Evolutionary conservation across 2,888 invertebrate species (phyloP).

Genomic region (Mylabris sibirica): DNA sequence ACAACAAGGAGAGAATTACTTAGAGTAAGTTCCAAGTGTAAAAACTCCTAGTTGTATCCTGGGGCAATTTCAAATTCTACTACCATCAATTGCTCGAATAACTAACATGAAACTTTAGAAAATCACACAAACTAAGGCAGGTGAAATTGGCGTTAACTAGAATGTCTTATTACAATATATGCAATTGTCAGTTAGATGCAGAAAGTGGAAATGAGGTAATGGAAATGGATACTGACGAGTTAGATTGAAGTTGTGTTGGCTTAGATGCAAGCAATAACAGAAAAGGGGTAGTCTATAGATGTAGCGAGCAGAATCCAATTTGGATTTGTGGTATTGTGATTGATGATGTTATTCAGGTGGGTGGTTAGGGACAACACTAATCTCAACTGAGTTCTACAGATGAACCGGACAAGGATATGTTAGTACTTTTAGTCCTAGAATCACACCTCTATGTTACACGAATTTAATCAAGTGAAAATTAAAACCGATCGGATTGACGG

Average conservation of each 20-base stretch:
- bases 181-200: not conserved
- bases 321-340: conserved; percentile 55
- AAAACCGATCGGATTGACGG: conserved; percentile 27
- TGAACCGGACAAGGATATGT: conserved; percentile 41
- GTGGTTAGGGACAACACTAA: conserved; percentile 46
- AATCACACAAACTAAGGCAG: not conserved
- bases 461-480: conserved; percentile 41
- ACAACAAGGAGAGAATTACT: not conserved
- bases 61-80: conserved; percentile 4
- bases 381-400: conserved; percentile 39
- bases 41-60: not conserved
- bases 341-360: conserved; percentile 55
- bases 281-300: conserved; percentile 26
- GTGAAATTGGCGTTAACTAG: conserved; percentile 3
- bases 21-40: not conserved
- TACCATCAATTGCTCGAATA: not conserved
- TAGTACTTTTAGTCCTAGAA: conserved; percentile 33
- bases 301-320: conserved; percentile 50
- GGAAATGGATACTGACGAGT: conserved; percentile 1
- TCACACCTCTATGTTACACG: conserved; percentile 30
- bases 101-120: not conserved
- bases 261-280: conserved; percentile 7
- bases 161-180: not conserved
- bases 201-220: conserved; percentile 5
- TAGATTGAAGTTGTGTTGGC: not conserved